These are phyloP conservation scores for Garrulus glandarius DNA, from an alignment of 2,797 vertebrate species.

Conservation along the genomic window DNA sequence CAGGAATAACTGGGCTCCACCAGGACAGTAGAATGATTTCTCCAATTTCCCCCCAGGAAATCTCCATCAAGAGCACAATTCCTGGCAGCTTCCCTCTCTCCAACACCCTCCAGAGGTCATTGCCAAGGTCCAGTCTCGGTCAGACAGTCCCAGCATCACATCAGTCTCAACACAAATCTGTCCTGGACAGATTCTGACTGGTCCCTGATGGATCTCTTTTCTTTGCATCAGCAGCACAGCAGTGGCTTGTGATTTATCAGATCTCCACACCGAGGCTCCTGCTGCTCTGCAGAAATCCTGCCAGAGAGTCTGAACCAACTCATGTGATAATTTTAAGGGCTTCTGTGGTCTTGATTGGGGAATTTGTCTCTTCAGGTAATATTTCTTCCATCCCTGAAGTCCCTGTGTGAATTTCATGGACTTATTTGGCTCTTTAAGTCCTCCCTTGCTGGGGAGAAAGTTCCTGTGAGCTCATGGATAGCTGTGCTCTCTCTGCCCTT, in stretches of 20 bases:
- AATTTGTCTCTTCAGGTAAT: neutral
- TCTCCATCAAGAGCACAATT: neutral
- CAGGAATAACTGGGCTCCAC: neutral
- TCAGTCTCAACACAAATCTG: neutral
- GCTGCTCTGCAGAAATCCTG: neutral
- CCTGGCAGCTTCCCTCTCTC: neutral
- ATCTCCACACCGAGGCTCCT: neutral
- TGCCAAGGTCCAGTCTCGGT: neutral
- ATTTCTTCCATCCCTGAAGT: neutral
- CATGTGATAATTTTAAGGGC: neutral
- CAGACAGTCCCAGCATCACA: neutral
- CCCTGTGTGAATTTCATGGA: neutral
- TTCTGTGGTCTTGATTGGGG: neutral
- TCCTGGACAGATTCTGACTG: neutral
- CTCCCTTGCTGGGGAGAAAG: neutral
- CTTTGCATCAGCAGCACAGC: neutral
- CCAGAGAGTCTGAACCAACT: neutral
- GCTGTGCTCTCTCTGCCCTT: neutral
- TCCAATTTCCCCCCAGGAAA: neutral
- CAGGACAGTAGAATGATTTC: neutral
- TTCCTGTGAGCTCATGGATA: neutral
- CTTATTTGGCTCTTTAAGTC: constrained; percentile 16
- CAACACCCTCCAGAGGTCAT: neutral
- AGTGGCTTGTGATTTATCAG: neutral
- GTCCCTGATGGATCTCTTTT: neutral